Percentiles rank a stretch among this genome's conserved stretches.
phyloP scores from a whole-genome alignment of 2,113 vertebrate species.

The Scatophagus argus region DNA sequence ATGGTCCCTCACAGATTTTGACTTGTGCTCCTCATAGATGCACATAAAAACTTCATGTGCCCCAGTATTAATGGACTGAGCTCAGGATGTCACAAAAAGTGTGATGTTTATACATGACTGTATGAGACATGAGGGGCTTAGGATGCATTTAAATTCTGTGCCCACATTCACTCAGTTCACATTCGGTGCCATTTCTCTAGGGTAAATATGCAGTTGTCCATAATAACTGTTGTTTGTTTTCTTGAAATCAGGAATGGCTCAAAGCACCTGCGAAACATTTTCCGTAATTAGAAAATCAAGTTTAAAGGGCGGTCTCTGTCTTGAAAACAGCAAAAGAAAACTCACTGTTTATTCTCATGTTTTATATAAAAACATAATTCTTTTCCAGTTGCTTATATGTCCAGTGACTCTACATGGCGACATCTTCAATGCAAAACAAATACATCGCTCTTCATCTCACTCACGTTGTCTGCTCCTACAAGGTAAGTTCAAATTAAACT shows the following conservation, averaged over 20 bases:
- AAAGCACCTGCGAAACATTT: constrained; percentile 77
- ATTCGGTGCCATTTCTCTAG: constrained; percentile 42
- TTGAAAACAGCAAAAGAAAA: constrained; percentile 57
- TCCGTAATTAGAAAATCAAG: constrained; percentile 68
- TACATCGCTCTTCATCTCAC: constrained; percentile 8
- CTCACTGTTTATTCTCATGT: constrained; percentile 1
- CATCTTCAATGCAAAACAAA: constrained; percentile 50
- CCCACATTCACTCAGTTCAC: constrained; percentile 59
- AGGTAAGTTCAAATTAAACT: constrained; percentile 48
- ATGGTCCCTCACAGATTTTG: constrained; percentile 56
- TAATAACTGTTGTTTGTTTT: constrained; percentile 37
- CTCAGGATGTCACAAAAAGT: constrained; percentile 29
- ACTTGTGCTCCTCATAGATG: constrained; percentile 71
- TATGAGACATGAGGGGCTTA: constrained; percentile 35
- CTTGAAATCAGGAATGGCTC: constrained; percentile 66
- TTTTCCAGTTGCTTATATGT: constrained; percentile 39
- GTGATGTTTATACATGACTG: constrained; percentile 22
- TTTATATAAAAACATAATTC: constrained; percentile 59
- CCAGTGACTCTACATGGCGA: constrained; percentile 45
- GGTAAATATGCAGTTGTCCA: constrained; percentile 46
- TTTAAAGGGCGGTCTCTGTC: constrained; percentile 69
- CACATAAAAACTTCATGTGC: constrained; percentile 44
- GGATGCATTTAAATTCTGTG: constrained; percentile 38
- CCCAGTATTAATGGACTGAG: constrained; percentile 28
- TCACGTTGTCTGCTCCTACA: constrained; percentile 26